Conservation (phyloP, 2,888 invertebrate species). For the Ethmia dodecea region DNA sequence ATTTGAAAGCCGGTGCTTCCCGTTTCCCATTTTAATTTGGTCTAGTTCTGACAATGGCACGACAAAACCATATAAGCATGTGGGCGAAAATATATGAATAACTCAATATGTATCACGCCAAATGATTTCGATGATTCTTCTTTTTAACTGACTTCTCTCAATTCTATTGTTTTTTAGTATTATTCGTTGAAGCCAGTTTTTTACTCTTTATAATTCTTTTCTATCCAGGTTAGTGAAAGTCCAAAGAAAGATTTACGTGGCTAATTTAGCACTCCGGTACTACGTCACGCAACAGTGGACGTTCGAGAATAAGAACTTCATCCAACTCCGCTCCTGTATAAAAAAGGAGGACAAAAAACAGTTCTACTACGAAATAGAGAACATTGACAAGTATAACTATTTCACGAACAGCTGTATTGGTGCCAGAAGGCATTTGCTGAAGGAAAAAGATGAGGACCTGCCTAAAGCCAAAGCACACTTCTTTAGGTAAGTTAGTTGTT, state of each 20-base stretch:
- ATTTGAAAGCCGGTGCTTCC: too few species aligned
- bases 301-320: slow-evolving; percentile 81
- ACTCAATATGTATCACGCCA: too few species aligned
- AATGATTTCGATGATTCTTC: too few species aligned
- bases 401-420: slow-evolving; percentile 50
- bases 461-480: slow-evolving; percentile 70
- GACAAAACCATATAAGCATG: not conserved
- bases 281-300: slow-evolving; percentile 88
- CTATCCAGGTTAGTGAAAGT: slow-evolving; percentile 84
- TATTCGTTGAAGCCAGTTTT: too few species aligned
- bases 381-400: slow-evolving; percentile 4
- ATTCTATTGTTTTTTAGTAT: too few species aligned
- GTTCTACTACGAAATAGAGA: slow-evolving; percentile 13
- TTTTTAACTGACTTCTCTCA: too few species aligned
- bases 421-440: slow-evolving; percentile 80
- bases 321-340: slow-evolving; percentile 68
- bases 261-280: slow-evolving; percentile 83
- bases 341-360: slow-evolving; percentile 32
- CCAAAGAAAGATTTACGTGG: slow-evolving; percentile 88
- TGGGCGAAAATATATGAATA: too few species aligned
- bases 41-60: too few species aligned
- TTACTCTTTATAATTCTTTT: too few species aligned
- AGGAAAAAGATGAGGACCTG: slow-evolving; percentile 79
- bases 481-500: slow-evolving; percentile 54
- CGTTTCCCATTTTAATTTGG: too few species aligned